Conservation (phyloP, 2,113 vertebrate genomes). For the Eonycteris spelaea region DNA sequence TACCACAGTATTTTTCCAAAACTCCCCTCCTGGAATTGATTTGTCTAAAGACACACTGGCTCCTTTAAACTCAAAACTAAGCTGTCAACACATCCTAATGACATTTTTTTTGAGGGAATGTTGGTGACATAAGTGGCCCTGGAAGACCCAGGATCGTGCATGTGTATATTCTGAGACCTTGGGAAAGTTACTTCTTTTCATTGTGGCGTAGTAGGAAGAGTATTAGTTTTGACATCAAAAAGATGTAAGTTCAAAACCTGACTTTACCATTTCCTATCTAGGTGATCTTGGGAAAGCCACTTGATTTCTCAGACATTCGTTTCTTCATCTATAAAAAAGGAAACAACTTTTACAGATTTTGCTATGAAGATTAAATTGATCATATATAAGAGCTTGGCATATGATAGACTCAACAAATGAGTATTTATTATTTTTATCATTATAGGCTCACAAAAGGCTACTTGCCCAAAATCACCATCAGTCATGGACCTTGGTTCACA, state of each 20-base stretch:
- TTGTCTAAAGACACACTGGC: slow-evolving; percentile 43
- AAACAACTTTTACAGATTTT: neutral
- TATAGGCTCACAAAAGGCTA: neutral
- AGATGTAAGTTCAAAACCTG: neutral
- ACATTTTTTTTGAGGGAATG: neutral
- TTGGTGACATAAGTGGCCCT: neutral
- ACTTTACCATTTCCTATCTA: neutral
- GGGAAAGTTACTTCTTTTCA: neutral
- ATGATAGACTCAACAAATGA: neutral
- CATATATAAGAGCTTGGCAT: neutral
- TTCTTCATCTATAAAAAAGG: neutral
- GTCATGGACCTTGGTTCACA: neutral
- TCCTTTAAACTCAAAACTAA: slow-evolving; percentile 56
- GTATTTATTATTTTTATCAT: neutral
- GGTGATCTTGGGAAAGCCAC: neutral
- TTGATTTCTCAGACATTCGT: neutral
- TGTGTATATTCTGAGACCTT: neutral
- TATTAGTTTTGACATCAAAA: neutral
- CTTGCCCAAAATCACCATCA: neutral
- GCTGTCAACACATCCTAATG: slow-evolving; percentile 37
- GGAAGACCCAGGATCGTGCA: neutral
- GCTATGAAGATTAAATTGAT: neutral
- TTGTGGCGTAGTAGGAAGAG: neutral
- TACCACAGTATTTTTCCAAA: slow-evolving; percentile 46
- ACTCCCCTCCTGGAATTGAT: slow-evolving; percentile 52